These are phyloP conservation scores for Biston stratarius DNA, from an alignment of 2,888 invertebrate genomes.

Conservation along the genomic window DNA sequence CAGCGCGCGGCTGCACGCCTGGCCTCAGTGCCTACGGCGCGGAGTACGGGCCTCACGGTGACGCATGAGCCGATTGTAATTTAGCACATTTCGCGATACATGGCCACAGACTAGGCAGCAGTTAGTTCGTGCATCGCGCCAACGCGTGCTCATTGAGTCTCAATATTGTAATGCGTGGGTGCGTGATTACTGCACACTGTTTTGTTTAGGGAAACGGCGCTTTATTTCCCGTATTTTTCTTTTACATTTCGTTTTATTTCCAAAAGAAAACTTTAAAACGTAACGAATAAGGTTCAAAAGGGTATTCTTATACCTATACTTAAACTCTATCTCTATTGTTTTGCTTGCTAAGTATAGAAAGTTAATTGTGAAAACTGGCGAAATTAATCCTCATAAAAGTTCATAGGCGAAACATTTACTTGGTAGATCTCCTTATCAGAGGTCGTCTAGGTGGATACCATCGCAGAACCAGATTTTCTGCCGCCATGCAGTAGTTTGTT, in stretches of 20 bases:
- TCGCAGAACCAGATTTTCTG: too few species aligned
- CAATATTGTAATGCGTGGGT: slow-evolving; percentile 6
- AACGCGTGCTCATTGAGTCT: slow-evolving; percentile 12
- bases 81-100: slow-evolving; percentile 35
- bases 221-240: background rate
- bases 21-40: slow-evolving; percentile 39
- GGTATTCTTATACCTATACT: background rate
- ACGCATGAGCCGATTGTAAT: slow-evolving; percentile 44
- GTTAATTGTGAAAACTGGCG: background rate
- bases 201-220: slow-evolving; percentile 6
- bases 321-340: background rate
- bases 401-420: too few species aligned
- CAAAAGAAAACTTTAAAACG: background rate
- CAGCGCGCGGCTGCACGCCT: slow-evolving; percentile 19
- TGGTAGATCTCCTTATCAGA: too few species aligned
- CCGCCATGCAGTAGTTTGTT: too few species aligned
- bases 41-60: slow-evolving; percentile 45
- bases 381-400: background rate
- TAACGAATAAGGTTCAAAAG: background rate
- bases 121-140: slow-evolving; percentile 1
- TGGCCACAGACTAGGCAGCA: background rate
- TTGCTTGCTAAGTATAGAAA: background rate
- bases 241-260: background rate
- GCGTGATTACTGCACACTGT: slow-evolving; percentile 4
- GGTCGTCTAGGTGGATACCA: too few species aligned